Evolutionary conservation across 2,888 invertebrate genomes (phyloP).

Genomic region (Smittia sp.): DNA sequence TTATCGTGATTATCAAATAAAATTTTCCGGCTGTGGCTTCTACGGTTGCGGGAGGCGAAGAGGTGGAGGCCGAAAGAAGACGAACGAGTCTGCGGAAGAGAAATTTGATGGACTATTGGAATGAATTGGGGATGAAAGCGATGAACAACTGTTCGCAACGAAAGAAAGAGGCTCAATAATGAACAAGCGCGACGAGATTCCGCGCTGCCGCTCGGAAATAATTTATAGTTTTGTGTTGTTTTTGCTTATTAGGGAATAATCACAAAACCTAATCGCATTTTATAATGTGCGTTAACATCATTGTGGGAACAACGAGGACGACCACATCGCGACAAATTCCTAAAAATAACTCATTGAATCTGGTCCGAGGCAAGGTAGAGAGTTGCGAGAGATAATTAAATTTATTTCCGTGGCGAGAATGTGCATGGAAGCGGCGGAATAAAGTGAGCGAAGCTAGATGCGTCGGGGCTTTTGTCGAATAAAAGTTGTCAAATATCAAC

Average conservation of each 20-base stretch:
- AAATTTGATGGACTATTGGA: background rate
- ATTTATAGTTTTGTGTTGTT: slow-evolving; percentile 34
- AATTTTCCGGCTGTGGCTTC: slow-evolving; percentile 2
- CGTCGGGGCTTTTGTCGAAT: background rate
- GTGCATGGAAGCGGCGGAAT: background rate
- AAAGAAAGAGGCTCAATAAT: background rate
- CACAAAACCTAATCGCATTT: slow-evolving; percentile 32
- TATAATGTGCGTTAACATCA: slow-evolving; percentile 33
- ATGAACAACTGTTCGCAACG: too few relatives aligned
- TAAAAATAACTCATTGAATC: slow-evolving; percentile 19
- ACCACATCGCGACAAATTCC: slow-evolving; percentile 23
- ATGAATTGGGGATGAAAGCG: too few relatives aligned
- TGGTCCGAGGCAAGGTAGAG: background rate
- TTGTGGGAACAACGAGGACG: background rate
- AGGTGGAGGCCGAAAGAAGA: background rate
- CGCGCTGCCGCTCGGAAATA: background rate
- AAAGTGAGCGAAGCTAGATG: too few relatives aligned
- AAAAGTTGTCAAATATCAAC: background rate
- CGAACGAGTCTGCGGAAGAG: background rate
- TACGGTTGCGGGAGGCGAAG: background rate
- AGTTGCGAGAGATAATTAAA: slow-evolving; percentile 32
- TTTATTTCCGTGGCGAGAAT: slow-evolving; percentile 13
- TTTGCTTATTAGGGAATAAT: slow-evolving; percentile 34
- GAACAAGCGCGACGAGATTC: background rate
- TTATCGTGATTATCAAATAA: slow-evolving; percentile 25